Percentiles rank a stretch among this genome's conserved stretches.
phyloP scores from a whole-genome alignment of 2,113 vertebrate genomes.

The Axis porcinus region DNA sequence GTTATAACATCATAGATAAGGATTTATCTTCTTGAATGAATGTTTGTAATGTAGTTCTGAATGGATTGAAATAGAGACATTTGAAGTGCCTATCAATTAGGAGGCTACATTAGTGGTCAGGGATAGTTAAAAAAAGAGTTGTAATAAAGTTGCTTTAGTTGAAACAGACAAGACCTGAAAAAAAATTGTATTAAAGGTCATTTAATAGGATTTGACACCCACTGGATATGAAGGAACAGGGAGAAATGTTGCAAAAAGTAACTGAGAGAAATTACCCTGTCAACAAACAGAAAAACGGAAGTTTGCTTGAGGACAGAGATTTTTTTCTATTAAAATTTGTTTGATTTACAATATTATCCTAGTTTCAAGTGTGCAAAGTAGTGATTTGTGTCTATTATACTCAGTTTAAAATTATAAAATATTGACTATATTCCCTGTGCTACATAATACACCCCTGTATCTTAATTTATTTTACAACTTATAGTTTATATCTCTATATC shows the following conservation, averaged over 20 bases:
- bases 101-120: background rate
- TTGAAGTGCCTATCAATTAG: background rate
- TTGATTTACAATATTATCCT: background rate
- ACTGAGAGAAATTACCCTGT: background rate
- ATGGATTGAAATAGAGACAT: background rate
- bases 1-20: background rate
- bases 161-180: background rate
- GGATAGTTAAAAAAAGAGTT: background rate
- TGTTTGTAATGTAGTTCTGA: background rate
- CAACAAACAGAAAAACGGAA: background rate
- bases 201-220: background rate
- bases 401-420: background rate
- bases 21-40: background rate
- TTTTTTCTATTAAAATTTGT: background rate
- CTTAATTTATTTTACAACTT: background rate
- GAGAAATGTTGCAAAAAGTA: background rate
- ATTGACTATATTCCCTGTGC: background rate
- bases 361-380: background rate
- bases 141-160: background rate
- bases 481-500: background rate
- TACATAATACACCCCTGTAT: background rate
- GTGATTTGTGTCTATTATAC: background rate
- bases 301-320: background rate
- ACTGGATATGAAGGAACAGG: background rate
- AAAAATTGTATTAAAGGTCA: background rate